phyloP scores from a whole-genome alignment of 2,888 invertebrate species.

The Apodemia zela region DNA sequence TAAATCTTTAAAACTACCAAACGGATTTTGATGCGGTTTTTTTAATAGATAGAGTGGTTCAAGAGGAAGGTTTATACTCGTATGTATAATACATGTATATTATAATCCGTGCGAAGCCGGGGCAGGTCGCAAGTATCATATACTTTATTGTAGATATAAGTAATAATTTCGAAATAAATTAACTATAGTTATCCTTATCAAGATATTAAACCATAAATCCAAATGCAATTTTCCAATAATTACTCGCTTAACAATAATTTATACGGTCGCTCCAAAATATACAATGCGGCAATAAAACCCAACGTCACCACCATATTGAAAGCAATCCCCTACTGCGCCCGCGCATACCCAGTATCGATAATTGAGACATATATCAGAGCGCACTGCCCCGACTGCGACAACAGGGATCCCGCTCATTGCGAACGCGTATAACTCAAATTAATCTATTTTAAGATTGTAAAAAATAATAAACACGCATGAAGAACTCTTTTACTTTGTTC shows the following conservation, averaged over 20 bases:
- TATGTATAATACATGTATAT: no score
- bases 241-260: constrained; percentile 20
- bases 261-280: constrained; percentile 29
- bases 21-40: no score
- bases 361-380: constrained; percentile 49
- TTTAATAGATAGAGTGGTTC: no score
- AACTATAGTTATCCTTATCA: neutral
- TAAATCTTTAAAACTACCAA: no score
- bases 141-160: neutral
- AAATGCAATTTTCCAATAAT: constrained; percentile 21
- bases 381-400: neutral
- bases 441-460: constrained; percentile 3
- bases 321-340: constrained; percentile 54
- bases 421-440: constrained; percentile 1
- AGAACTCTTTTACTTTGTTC: neutral
- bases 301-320: constrained; percentile 46
- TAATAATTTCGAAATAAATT: neutral
- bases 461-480: neutral
- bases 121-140: no score
- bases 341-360: constrained; percentile 48
- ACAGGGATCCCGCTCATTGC: constrained; percentile 1
- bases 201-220: constrained; percentile 18
- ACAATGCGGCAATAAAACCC: constrained; percentile 45
- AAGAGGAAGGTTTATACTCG: no score
- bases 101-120: no score